A percentile compares a stretch with the other conserved stretches of the same genome.
Evolutionary conservation across 2,888 invertebrate genomes (phyloP).

Genomic region (Morpho deidamia): DNA sequence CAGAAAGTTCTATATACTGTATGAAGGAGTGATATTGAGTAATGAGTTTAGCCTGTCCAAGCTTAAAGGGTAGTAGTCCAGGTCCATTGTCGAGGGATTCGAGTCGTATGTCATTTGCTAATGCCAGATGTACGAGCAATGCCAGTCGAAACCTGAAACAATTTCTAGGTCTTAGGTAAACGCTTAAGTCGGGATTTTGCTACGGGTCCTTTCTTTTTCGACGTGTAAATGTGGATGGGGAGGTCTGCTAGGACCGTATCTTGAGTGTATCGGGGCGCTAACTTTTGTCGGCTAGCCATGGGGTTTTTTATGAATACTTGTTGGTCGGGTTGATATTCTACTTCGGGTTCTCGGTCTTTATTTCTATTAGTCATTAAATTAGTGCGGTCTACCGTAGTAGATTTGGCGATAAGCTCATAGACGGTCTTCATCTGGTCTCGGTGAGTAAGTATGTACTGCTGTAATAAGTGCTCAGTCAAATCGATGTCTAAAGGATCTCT

Average conservation of each 20-base stretch:
- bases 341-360: slow-evolving; percentile 21
- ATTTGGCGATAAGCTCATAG: slow-evolving; percentile 24
- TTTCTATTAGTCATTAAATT: slow-evolving; percentile 19
- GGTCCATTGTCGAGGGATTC: no score
- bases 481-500: slow-evolving; percentile 28
- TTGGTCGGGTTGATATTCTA: slow-evolving; percentile 11
- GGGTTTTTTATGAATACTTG: slow-evolving; percentile 15
- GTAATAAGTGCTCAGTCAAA: slow-evolving; percentile 25
- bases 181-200: slow-evolving; percentile 1
- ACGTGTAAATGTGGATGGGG: slow-evolving; percentile 2
- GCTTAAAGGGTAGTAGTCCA: neutral
- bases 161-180: neutral
- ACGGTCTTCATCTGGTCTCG: slow-evolving; percentile 19
- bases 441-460: slow-evolving; percentile 27
- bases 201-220: neutral
- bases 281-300: slow-evolving; percentile 10
- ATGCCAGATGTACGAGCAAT: no score
- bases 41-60: neutral
- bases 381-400: slow-evolving; percentile 14
- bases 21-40: neutral
- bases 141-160: no score
- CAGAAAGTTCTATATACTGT: no score
- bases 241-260: neutral
- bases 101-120: no score
- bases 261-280: slow-evolving; percentile 8